phyloP scores from a whole-genome alignment of 1,140 invertebrate species.

The Psilanteris sp. region DNA sequence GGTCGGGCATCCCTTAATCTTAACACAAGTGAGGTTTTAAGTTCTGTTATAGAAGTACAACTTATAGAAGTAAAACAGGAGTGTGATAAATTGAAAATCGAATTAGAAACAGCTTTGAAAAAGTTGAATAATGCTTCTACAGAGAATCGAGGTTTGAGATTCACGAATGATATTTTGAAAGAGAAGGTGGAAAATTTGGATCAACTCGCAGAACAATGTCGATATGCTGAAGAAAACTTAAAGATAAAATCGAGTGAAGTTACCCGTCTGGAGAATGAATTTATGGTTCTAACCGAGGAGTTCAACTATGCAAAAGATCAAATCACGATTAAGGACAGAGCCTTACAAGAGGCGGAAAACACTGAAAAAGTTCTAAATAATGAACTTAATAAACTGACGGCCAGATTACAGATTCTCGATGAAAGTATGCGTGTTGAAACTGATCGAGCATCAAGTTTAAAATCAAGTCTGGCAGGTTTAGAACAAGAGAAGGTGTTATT shows the following conservation, averaged over 20 bases:
- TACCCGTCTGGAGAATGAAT: slow-evolving; percentile 31
- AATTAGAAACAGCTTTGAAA: slow-evolving; percentile 48
- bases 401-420: slow-evolving; percentile 44
- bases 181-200: slow-evolving; percentile 55
- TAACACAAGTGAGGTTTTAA: slow-evolving; percentile 70
- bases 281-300: slow-evolving; percentile 45
- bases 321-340: slow-evolving; percentile 40
- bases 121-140: slow-evolving; percentile 35
- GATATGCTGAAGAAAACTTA: slow-evolving; percentile 22
- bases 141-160: slow-evolving; percentile 49
- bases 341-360: slow-evolving; percentile 21
- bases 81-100: slow-evolving; percentile 56
- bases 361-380: slow-evolving; percentile 48
- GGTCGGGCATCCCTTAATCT: slow-evolving; percentile 43
- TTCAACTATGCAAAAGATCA: slow-evolving; percentile 44
- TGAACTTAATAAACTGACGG: slow-evolving; percentile 43
- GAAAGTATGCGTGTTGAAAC: slow-evolving; percentile 37
- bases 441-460: slow-evolving; percentile 12
- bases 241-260: slow-evolving; percentile 14
- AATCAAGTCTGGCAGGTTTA: slow-evolving; percentile 6
- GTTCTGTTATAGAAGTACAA: slow-evolving; percentile 77
- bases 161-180: slow-evolving; percentile 44
- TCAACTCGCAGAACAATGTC: slow-evolving; percentile 28
- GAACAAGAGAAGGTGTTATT: slow-evolving; percentile 47
- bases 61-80: slow-evolving; percentile 73